These are phyloP conservation scores for Nothura maculosa DNA, from an alignment of 2,797 vertebrate genomes.

Conservation along the genomic window DNA sequence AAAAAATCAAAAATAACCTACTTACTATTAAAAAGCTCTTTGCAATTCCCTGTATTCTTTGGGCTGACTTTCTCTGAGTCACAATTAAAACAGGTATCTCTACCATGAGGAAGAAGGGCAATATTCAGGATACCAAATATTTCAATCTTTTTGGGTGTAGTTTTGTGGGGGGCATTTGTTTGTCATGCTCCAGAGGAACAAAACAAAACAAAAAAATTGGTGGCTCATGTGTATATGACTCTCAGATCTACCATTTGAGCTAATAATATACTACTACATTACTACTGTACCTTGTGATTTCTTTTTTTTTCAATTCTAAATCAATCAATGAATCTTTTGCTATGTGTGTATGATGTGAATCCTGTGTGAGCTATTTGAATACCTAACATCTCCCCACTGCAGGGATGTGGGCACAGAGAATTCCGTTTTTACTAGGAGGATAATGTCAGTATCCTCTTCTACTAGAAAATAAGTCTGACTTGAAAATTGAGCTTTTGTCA, in stretches of 20 bases:
- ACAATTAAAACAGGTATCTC: neutral
- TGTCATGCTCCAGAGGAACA: neutral
- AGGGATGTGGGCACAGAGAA: neutral
- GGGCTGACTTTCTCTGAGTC: neutral
- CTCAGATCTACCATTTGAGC: neutral
- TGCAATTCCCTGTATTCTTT: neutral
- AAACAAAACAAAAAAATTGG: no score
- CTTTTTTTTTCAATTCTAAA: neutral
- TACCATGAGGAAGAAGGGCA: neutral
- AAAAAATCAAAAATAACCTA: slow-evolving; percentile 7
- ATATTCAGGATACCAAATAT: neutral
- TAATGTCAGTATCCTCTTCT: slow-evolving; percentile 13
- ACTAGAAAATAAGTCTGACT: neutral
- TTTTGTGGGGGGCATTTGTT: neutral
- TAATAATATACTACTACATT: neutral
- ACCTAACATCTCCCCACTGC: neutral
- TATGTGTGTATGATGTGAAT: neutral
- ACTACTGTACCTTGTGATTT: neutral
- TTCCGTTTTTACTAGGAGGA: neutral
- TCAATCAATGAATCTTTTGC: neutral
- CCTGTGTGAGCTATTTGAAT: neutral
- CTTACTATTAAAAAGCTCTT: neutral
- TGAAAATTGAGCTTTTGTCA: slow-evolving; percentile 20
- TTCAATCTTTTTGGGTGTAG: neutral
- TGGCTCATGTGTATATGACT: neutral